These are phyloP conservation scores for Proteles cristata DNA, from an alignment of 2,113 vertebrate genomes.

Conservation along the genomic window DNA sequence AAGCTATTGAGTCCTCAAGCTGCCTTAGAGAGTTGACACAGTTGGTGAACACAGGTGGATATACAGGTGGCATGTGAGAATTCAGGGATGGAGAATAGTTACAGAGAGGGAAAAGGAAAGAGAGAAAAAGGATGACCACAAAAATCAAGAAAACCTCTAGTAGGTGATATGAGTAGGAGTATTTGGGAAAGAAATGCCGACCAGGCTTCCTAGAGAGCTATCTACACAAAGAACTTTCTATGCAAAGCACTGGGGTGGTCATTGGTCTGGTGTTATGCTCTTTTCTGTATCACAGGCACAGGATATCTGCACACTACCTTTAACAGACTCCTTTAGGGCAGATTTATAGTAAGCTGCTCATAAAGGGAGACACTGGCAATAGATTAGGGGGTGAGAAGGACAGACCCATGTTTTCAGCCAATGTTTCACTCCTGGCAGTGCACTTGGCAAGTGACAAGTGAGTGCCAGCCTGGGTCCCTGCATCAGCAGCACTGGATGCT, in stretches of 20 bases:
- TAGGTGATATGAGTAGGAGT: neutral
- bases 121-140: neutral
- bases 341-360: neutral
- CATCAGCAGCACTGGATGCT: rapidly evolving
- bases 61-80: neutral
- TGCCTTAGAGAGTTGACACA: neutral
- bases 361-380: neutral
- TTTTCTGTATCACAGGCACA: neutral
- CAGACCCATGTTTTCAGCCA: neutral
- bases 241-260: rapidly evolving
- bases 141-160: neutral
- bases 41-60: neutral
- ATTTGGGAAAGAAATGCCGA: neutral
- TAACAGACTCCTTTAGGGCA: neutral
- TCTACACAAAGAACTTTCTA: neutral
- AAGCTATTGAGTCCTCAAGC: rapidly evolving
- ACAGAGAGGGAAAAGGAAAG: neutral
- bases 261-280: rapidly evolving
- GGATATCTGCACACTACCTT: neutral
- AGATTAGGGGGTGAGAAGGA: neutral
- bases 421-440: neutral
- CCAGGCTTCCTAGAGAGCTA: neutral
- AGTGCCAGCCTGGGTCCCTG: too few relatives aligned
- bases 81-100: neutral
- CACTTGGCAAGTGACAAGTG: neutral